phyloP scores from a whole-genome alignment of 2,888 invertebrate genomes.

The Aspidiotus destructor region DNA sequence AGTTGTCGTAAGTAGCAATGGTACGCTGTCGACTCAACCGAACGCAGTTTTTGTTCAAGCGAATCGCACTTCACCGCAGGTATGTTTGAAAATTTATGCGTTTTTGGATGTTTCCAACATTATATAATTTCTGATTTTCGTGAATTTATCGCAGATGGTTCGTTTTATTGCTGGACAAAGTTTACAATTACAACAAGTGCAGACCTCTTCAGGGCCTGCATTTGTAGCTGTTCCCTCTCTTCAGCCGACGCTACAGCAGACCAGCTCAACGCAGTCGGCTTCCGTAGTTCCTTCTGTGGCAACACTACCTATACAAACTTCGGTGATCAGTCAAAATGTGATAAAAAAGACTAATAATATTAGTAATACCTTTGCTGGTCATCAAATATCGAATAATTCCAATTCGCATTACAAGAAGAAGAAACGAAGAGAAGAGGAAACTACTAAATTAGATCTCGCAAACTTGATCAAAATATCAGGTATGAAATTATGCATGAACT shows the following conservation, averaged over 20 bases:
- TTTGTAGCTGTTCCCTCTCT: constrained; percentile 43
- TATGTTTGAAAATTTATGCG: constrained; percentile 6
- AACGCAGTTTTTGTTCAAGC: constrained; percentile 37
- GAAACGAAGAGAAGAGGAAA: constrained; percentile 47
- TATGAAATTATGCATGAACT: constrained; percentile 33
- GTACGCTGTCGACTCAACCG: constrained; percentile 34
- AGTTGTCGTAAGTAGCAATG: constrained; percentile 37
- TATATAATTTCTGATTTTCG: not conserved
- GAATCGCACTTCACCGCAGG: constrained; percentile 38
- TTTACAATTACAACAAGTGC: constrained; percentile 46
- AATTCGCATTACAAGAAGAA: constrained; percentile 41
- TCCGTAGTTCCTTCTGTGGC: constrained; percentile 25
- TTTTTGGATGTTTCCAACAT: not conserved
- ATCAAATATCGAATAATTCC: constrained; percentile 17
- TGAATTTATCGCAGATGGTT: constrained; percentile 38
- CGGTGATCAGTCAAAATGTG: constrained; percentile 31
- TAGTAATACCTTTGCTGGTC: constrained; percentile 18
- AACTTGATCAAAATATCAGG: constrained; percentile 66
- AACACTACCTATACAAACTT: constrained; percentile 29
- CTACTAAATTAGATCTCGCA: constrained; percentile 52
- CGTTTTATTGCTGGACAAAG: constrained; percentile 41
- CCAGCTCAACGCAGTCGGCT: constrained; percentile 31
- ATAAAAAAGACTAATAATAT: constrained; percentile 32
- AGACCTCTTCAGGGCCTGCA: constrained; percentile 45
- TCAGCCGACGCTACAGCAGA: constrained; percentile 33